A percentile compares a stretch with the other conserved stretches of the same genome.
These are phyloP conservation scores for Turritopsis dohrnii DNA, from an alignment of 30 jellyfish, hydroid and myxozoan genomes.

Conservation along the genomic window DNA sequence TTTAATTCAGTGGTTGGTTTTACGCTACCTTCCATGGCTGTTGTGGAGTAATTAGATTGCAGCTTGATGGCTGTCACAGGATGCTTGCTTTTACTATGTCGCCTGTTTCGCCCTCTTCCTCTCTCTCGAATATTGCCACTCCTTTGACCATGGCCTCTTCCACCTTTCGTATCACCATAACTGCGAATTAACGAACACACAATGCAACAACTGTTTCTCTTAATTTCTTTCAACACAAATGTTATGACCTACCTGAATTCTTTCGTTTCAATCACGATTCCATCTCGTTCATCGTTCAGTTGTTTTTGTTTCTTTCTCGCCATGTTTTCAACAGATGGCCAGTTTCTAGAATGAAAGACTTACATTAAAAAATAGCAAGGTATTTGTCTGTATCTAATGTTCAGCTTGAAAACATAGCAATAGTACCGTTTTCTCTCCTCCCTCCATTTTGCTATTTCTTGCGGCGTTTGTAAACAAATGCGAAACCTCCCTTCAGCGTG, in stretches of 20 bases:
- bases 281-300: constrained; percentile 26
- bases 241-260: constrained; percentile 41
- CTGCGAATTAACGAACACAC: not conserved
- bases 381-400: no score
- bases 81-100: not conserved
- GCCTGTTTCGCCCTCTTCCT: not conserved
- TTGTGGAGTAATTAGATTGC: not conserved
- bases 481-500: constrained; percentile 85
- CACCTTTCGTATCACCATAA: not conserved
- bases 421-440: constrained; percentile 70
- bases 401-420: no score
- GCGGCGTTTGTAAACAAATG: constrained; percentile 54
- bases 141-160: constrained; percentile 23
- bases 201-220: no score
- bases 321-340: constrained; percentile 42
- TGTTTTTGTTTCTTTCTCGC: constrained; percentile 12
- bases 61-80: no score
- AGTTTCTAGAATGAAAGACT: constrained; percentile 32
- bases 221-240: no score
- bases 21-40: not conserved
- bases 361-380: no score
- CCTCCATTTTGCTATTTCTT: constrained; percentile 73
- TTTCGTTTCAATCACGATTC: constrained; percentile 46
- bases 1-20: not conserved
- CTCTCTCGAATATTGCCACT: constrained; percentile 18